These are phyloP conservation scores for Pogoniulus pusillus DNA, from an alignment of 2,797 vertebrate species.

Conservation along the genomic window DNA sequence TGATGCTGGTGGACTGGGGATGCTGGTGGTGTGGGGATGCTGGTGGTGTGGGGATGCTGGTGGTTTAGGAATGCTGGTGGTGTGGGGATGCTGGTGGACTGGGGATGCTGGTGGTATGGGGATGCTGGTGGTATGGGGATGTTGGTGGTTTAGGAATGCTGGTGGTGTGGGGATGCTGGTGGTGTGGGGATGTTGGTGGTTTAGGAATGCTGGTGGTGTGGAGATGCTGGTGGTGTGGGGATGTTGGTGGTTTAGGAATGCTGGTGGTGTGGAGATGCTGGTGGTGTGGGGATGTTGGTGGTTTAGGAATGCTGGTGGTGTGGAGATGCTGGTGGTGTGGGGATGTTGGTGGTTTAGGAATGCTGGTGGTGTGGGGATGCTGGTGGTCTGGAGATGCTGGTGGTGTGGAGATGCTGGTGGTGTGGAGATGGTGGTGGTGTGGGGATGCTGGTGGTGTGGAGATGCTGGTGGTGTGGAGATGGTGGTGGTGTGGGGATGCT, in stretches of 20 bases:
- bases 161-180: accelerated
- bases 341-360: no score
- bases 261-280: no score
- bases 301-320: accelerated
- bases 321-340: not conserved
- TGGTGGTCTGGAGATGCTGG: accelerated
- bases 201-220: accelerated
- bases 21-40: no score
- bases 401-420: accelerated
- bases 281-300: not conserved
- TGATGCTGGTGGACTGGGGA: not conserved
- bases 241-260: not conserved
- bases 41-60: accelerated
- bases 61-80: not conserved
- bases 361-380: accelerated
- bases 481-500: accelerated
- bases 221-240: no score
- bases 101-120: accelerated
- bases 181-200: accelerated
- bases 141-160: not conserved
- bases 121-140: not conserved
- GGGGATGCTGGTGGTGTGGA: accelerated
- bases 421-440: no score
- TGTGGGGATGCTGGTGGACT: not conserved
- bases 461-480: not conserved